Evolutionary conservation across 2,888 invertebrate genomes (phyloP), one percentile per base, ranked within the genome.

Genomic region (Lysandra bellargus): DNA sequence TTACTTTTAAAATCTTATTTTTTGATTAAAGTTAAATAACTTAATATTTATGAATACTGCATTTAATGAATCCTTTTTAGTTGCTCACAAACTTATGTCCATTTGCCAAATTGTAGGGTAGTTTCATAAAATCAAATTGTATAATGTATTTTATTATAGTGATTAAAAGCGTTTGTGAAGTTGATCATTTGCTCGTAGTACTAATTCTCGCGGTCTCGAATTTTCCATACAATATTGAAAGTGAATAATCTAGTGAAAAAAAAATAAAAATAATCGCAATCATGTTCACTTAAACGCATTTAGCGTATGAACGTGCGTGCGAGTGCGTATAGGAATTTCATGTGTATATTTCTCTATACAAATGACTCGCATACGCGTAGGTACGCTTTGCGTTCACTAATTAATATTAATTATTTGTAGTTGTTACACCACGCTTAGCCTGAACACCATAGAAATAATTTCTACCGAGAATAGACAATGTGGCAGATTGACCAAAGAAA

Each of bases 151-250:
- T 76, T 76, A 57, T 23, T 57, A 14, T 76, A 33, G 76, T 76
- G 76, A 76, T 12, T 23, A 23, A 57, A 23, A 37, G 33, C 57
- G 76, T 57, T 12, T 23, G 53, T 57, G n/a, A 53, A 57, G 85
- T 83, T 87, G 87, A 85, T 82, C 83, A 84, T 85, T 87, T 86
- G 82, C 14, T 69, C 12, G 69, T 69, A 33, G 23, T 57, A 57
- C 17, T 17, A 53, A 53, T 14, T 61, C 0, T 61, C 7, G n/a
- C 7, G 60, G 12, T 53, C 53, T 53, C 53, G 53, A 53, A 12
- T 61, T 14, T 61, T 17, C 49, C 9, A 49, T 49, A 49, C 2
- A 49, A 49, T 61, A 23, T 5, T 61, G 23, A 61, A 61, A 6
- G 14, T 61, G 2, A 61, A 57, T 2, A 57, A 17, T 53, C 4